Percentiles rank a stretch among this genome's conserved stretches.
Evolutionary conservation across 2,888 invertebrate species (phyloP).

Genomic region (Sphecodes monilicornis): DNA sequence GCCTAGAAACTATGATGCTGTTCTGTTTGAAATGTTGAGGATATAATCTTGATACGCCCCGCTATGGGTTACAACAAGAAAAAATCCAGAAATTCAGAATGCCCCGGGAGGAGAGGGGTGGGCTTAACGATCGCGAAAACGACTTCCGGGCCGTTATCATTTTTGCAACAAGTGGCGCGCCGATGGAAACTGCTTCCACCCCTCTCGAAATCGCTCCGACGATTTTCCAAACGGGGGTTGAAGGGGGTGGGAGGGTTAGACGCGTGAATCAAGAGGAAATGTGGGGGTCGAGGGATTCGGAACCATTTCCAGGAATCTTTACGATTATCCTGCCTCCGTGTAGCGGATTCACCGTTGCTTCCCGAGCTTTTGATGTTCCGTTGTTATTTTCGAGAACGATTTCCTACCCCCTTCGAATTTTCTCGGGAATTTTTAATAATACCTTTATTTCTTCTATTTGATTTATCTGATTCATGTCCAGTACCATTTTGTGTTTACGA

Average conservation of each 20-base stretch:
- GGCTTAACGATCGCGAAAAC: constrained; percentile 57
- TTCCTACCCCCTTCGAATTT: not conserved
- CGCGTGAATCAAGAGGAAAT: not conserved
- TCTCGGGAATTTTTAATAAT: not conserved
- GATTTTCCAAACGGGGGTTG: not conserved
- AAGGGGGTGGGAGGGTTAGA: not conserved
- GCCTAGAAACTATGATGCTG: not conserved
- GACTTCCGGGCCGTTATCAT: constrained; percentile 60
- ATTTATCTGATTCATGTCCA: not conserved
- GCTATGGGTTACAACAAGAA: not conserved
- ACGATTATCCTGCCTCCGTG: not conserved
- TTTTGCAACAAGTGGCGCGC: constrained; percentile 66
- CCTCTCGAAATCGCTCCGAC: not conserved
- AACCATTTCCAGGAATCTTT: constrained; percentile 10
- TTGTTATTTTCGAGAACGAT: not conserved
- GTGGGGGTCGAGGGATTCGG: not conserved
- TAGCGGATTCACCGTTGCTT: not conserved
- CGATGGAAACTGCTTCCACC: not conserved
- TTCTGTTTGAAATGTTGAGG: not conserved
- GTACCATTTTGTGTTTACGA: not conserved
- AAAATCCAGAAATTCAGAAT: too few species aligned
- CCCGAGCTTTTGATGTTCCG: not conserved
- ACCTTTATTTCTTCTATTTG: too few species aligned
- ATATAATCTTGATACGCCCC: not conserved
- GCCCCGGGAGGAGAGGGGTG: too few species aligned